A percentile compares a stretch with the other conserved stretches of the same genome.
These are phyloP conservation scores for Dione juno DNA, from an alignment of 2,888 invertebrate genomes.

Conservation along the genomic window DNA sequence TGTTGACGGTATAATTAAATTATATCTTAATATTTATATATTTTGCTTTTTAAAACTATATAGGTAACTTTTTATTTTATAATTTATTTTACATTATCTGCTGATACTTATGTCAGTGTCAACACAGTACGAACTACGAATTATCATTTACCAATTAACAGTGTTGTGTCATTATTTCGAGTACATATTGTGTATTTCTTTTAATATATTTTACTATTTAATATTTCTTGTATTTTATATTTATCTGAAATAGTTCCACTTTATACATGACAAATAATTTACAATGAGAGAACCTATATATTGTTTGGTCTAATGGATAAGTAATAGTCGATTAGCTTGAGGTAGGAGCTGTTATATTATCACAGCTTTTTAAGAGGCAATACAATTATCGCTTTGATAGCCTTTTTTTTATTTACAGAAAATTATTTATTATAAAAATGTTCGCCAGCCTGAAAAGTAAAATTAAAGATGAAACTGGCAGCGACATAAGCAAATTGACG, in stretches of 20 bases:
- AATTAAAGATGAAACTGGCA: conserved; percentile 94
- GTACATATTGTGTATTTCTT: conserved; percentile 2
- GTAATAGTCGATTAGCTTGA: conserved; percentile 15
- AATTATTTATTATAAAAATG: conserved; percentile 79
- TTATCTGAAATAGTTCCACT: background rate
- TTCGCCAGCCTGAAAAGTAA: conserved; percentile 94
- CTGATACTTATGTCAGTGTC: conserved; percentile 5
- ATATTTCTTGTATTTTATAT: background rate
- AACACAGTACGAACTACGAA: background rate
- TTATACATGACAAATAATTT: conserved; percentile 19
- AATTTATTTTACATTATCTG: conserved; percentile 6
- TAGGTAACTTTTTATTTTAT: background rate
- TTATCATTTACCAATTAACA: conserved; percentile 12
- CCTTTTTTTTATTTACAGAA: conserved; percentile 25
- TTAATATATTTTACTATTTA: background rate
- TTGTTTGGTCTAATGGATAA: conserved; percentile 31
- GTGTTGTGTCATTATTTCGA: conserved; percentile 19
- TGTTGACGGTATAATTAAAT: no score
- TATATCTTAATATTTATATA: no score
- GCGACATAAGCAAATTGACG: conserved; percentile 85
- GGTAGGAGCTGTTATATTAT: conserved; percentile 21
- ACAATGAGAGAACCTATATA: conserved; percentile 21
- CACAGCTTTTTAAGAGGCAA: conserved; percentile 9
- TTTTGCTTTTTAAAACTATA: no score
- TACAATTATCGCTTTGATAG: background rate